phyloP scores from a whole-genome alignment of 2,888 invertebrate genomes.

The Chironomus tentans region DNA sequence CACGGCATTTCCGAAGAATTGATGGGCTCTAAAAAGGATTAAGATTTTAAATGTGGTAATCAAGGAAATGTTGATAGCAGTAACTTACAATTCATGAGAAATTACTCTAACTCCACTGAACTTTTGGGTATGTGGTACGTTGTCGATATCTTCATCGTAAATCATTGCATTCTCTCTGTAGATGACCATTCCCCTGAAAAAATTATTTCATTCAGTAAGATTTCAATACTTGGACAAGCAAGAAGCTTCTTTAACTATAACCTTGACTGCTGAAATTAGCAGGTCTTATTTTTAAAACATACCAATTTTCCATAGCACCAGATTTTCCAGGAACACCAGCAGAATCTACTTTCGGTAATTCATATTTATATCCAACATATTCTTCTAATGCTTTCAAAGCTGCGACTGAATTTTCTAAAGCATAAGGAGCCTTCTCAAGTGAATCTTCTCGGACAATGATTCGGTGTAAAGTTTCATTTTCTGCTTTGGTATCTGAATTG shows the following conservation, averaged over 20 bases:
- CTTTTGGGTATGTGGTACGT: neutral
- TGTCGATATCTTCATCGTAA: neutral
- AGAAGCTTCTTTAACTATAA: too few species aligned
- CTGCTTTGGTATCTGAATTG: neutral
- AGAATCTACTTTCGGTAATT: neutral
- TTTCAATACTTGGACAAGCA: too few species aligned
- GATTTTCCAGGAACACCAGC: conserved; percentile 1
- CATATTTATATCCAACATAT: neutral
- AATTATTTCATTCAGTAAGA: too few species aligned
- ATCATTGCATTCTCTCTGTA: neutral
- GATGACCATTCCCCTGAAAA: neutral
- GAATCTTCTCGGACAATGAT: neutral
- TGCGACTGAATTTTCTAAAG: neutral
- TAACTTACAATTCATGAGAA: neutral
- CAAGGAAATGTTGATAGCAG: neutral
- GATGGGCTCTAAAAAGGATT: neutral
- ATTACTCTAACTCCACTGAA: conserved; percentile 10
- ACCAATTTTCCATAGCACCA: conserved; percentile 15
- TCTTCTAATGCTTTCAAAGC: neutral
- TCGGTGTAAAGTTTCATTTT: neutral
- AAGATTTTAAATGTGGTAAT: neutral
- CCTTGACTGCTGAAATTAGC: too few species aligned
- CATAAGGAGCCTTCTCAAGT: neutral
- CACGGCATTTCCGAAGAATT: conserved; percentile 20
- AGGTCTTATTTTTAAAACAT: too few species aligned